These are phyloP conservation scores for Microtus montanus DNA, from an alignment of 2,113 vertebrate genomes.

Conservation along the genomic window DNA sequence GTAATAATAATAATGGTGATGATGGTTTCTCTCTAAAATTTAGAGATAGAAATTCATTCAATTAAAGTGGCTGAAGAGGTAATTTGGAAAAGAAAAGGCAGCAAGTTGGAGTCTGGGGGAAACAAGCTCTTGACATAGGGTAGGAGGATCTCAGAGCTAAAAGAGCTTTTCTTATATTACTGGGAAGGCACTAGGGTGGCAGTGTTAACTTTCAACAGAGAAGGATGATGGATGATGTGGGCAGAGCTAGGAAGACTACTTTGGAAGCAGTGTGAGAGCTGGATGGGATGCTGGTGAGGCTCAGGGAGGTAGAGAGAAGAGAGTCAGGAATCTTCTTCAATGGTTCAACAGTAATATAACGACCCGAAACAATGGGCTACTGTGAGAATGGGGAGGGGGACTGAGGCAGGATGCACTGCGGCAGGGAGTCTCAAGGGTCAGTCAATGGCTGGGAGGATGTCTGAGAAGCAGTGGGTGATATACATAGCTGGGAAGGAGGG, in stretches of 20 bases:
- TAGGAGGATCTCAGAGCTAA: neutral
- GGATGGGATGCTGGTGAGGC: neutral
- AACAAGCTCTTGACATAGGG: neutral
- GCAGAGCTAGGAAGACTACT: neutral
- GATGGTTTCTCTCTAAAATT: neutral
- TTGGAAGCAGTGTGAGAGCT: neutral
- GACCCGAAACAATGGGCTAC: neutral
- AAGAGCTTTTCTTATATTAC: neutral
- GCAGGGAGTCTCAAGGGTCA: neutral
- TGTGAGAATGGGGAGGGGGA: neutral
- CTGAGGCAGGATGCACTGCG: neutral
- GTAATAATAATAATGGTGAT: no score
- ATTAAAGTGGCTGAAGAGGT: neutral
- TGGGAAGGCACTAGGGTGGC: neutral
- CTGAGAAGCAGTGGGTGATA: neutral
- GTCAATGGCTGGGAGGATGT: neutral
- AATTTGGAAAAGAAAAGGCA: constrained; percentile 19
- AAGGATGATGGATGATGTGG: neutral
- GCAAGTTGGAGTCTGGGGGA: neutral
- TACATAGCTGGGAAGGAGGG: neutral
- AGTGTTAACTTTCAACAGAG: neutral
- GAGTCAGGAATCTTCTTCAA: neutral
- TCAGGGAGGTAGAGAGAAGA: neutral
- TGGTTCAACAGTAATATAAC: neutral
- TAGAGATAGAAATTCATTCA: neutral